These are phyloP conservation scores for Phrixothrix hirtus DNA, from an alignment of 2,888 invertebrate genomes.

Conservation along the genomic window DNA sequence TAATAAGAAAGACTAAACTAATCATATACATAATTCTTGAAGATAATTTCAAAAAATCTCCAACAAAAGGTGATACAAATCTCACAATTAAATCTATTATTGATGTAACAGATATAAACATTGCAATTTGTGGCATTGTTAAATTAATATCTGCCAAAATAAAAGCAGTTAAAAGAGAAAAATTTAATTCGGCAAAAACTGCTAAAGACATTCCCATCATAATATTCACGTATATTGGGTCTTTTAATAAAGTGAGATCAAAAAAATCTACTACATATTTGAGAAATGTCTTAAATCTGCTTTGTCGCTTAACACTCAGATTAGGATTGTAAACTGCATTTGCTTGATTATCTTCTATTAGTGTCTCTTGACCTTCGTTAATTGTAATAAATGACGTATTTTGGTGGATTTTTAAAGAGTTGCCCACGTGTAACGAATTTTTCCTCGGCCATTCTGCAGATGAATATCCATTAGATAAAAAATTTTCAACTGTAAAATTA, in stretches of 20 bases:
- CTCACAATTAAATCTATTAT: slow-evolving; percentile 60
- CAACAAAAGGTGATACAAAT: slow-evolving; percentile 66
- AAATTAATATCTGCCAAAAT: slow-evolving; percentile 64
- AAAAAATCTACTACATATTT: slow-evolving; percentile 52
- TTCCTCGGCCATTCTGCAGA: too few species aligned
- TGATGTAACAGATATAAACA: slow-evolving; percentile 64
- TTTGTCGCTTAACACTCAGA: too few species aligned
- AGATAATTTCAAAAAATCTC: slow-evolving; percentile 63
- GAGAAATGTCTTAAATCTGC: too few species aligned
- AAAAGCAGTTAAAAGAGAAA: slow-evolving; percentile 63
- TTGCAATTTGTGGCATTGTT: slow-evolving; percentile 61
- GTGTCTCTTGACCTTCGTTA: too few species aligned
- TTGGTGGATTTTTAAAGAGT: too few species aligned
- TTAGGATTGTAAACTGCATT: too few species aligned
- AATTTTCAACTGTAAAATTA: too few species aligned
- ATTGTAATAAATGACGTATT: too few species aligned
- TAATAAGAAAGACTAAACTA: slow-evolving; percentile 62
- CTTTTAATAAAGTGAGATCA: slow-evolving; percentile 65
- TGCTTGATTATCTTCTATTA: too few species aligned
- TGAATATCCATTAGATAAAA: too few species aligned
- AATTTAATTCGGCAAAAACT: slow-evolving; percentile 69
- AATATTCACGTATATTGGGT: slow-evolving; percentile 68
- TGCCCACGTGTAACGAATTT: too few species aligned
- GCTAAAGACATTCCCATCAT: slow-evolving; percentile 68
- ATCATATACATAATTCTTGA: slow-evolving; percentile 66